Evolutionary conservation across 2,797 vertebrate species (phyloP).

Genomic region (Anableps anableps): DNA sequence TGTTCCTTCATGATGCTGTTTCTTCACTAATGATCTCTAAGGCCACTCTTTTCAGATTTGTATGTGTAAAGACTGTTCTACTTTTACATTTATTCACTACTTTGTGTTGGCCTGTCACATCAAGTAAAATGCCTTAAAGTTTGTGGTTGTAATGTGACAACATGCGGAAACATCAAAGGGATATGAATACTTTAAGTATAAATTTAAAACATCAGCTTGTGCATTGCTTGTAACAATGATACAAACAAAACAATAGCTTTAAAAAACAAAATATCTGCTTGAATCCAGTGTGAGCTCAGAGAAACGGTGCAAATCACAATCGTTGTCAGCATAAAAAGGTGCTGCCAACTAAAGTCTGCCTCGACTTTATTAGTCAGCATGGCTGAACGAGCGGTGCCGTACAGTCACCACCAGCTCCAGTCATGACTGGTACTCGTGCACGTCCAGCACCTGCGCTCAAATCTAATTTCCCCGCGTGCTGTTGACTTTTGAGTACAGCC

Average conservation of each 20-base stretch:
- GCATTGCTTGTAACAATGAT: neutral
- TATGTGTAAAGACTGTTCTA: neutral
- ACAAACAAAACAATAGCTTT: slow-evolving; percentile 1
- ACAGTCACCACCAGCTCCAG: slow-evolving; percentile 51
- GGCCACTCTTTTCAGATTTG: neutral
- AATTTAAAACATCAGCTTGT: neutral
- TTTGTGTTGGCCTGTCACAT: neutral
- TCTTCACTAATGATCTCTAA: neutral
- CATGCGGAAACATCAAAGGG: neutral
- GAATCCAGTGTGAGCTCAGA: neutral
- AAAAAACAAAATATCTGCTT: slow-evolving; percentile 2
- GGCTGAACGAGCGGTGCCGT: slow-evolving; percentile 34
- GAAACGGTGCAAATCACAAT: slow-evolving; percentile 10
- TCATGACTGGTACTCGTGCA: slow-evolving; percentile 46
- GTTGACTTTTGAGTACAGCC: slow-evolving; percentile 26
- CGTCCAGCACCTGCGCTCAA: slow-evolving; percentile 53
- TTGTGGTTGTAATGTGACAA: neutral
- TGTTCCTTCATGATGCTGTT: too few species aligned
- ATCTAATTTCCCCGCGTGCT: slow-evolving; percentile 50
- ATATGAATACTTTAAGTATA: neutral
- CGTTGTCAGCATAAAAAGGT: slow-evolving; percentile 10
- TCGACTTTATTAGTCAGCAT: slow-evolving; percentile 52
- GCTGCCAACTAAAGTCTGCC: slow-evolving; percentile 11
- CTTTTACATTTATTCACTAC: neutral
- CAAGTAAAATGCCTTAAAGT: neutral